A percentile compares a stretch with the other conserved stretches of the same genome.
These are phyloP conservation scores for Poecilus cupreus DNA, from an alignment of 2,888 invertebrate genomes.

Conservation along the genomic window DNA sequence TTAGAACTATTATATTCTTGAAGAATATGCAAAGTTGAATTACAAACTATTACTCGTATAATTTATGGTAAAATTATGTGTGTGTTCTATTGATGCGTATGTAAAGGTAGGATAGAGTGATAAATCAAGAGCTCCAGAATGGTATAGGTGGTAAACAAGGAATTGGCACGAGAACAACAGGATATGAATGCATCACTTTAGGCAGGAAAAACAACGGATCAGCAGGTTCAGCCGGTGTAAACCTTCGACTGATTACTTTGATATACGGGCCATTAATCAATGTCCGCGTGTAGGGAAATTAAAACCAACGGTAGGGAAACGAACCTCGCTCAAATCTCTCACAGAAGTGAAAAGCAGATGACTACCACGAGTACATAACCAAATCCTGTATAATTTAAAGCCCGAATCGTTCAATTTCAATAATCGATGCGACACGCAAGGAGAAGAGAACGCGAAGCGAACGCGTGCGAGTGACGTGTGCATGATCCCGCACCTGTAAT, in stretches of 20 bases:
- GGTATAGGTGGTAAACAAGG: slow-evolving; percentile 3
- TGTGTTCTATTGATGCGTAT: too few relatives aligned
- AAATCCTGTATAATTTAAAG: slow-evolving; percentile 55
- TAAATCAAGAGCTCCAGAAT: neutral
- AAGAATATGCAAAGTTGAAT: too few relatives aligned
- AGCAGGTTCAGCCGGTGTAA: neutral
- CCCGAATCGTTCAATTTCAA: slow-evolving; percentile 55
- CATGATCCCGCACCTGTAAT: slow-evolving; percentile 65
- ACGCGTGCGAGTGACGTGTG: slow-evolving; percentile 63
- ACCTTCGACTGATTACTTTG: slow-evolving; percentile 70
- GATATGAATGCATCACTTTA: slow-evolving; percentile 8
- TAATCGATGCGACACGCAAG: slow-evolving; percentile 57
- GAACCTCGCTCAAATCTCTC: neutral
- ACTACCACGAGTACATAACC: slow-evolving; percentile 20
- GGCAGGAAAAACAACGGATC: neutral
- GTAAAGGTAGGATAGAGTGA: neutral
- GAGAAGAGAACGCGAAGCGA: slow-evolving; percentile 2
- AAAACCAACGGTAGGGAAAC: slow-evolving; percentile 20
- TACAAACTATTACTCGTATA: too few relatives aligned
- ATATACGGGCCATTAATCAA: slow-evolving; percentile 72
- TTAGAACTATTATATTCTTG: too few relatives aligned
- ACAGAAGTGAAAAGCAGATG: neutral
- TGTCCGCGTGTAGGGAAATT: slow-evolving; percentile 47
- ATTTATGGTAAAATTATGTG: too few relatives aligned
- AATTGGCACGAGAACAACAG: neutral